Evolutionary conservation across 37 sponge, comb jelly and placozoan species (phyloP).

Genomic region (Diacarnus erythraeanus): DNA sequence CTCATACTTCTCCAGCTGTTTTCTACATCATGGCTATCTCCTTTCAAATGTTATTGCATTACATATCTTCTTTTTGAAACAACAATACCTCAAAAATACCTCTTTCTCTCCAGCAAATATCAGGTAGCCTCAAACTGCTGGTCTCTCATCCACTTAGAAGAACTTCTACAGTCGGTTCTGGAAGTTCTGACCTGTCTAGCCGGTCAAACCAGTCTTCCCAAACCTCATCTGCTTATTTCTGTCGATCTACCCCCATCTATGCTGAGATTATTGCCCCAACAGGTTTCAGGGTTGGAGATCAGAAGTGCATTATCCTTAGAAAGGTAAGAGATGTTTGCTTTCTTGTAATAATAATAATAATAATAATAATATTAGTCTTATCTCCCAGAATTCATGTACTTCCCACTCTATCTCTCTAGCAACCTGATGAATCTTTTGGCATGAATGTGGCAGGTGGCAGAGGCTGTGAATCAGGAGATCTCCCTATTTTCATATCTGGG

Average conservation of each 20-base stretch:
- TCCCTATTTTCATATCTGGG: constrained; percentile 64
- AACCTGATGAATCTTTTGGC: constrained; percentile 72
- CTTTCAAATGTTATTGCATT: no score
- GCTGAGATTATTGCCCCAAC: constrained; percentile 23
- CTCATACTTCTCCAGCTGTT: no score
- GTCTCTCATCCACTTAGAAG: not conserved
- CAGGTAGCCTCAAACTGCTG: constrained; percentile 31
- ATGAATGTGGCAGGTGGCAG: constrained; percentile 84
- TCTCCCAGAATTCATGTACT: not conserved
- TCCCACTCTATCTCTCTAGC: constrained; percentile 31
- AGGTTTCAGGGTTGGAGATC: constrained; percentile 31
- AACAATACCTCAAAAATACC: no score
- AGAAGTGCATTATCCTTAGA: constrained; percentile 45
- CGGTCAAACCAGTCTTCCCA: not conserved
- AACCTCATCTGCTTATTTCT: not conserved
- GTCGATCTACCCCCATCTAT: constrained; percentile 23
- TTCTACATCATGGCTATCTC: no score
- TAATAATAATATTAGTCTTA: not conserved
- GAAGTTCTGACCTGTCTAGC: not conserved
- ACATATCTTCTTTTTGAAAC: no score
- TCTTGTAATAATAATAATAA: not conserved
- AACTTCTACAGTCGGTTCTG: no score
- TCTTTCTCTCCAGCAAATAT: constrained; percentile 14
- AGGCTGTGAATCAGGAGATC: constrained; percentile 60
- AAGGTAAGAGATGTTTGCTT: constrained; percentile 25